phyloP scores from a whole-genome alignment of 2,113 vertebrate genomes.

The Mustelus asterias region DNA sequence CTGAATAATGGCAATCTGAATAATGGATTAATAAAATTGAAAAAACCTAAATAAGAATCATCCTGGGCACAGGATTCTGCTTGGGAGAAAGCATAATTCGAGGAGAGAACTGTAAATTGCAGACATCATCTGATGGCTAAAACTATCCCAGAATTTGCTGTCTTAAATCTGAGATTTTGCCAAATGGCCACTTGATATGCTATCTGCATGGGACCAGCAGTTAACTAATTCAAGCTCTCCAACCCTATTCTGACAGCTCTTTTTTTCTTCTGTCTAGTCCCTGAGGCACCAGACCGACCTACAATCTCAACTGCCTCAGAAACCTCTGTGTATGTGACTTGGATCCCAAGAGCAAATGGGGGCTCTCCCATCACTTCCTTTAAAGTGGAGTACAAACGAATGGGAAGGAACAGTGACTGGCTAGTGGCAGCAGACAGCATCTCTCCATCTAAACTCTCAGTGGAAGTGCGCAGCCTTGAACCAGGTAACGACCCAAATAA shows the following conservation, averaged over 20 bases:
- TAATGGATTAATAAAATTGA: background rate
- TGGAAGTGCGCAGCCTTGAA: slow-evolving; percentile 87
- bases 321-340: slow-evolving; percentile 87
- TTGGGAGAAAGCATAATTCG: background rate
- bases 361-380: slow-evolving; percentile 93
- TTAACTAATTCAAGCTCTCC: background rate
- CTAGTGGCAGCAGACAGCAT: slow-evolving; percentile 80
- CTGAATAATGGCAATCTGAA: background rate
- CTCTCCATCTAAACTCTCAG: slow-evolving; percentile 88
- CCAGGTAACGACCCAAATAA: slow-evolving; percentile 63
- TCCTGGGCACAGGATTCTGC: background rate
- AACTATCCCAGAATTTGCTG: background rate
- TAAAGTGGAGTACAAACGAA: slow-evolving; percentile 81
- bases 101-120: background rate
- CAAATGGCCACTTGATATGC: background rate
- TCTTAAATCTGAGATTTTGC: background rate
- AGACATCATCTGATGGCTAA: background rate
- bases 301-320: slow-evolving; percentile 86
- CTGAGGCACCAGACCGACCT: slow-evolving; percentile 87
- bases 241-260: background rate
- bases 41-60: background rate
- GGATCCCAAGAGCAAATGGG: slow-evolving; percentile 92
- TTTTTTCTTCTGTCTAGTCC: slow-evolving; percentile 58
- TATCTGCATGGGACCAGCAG: background rate
- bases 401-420: slow-evolving; percentile 72